Evolutionary conservation across 1,140 invertebrate genomes (phyloP), one percentile per base, ranked within the genome.

Genomic region (Diorhabda elongata): DNA sequence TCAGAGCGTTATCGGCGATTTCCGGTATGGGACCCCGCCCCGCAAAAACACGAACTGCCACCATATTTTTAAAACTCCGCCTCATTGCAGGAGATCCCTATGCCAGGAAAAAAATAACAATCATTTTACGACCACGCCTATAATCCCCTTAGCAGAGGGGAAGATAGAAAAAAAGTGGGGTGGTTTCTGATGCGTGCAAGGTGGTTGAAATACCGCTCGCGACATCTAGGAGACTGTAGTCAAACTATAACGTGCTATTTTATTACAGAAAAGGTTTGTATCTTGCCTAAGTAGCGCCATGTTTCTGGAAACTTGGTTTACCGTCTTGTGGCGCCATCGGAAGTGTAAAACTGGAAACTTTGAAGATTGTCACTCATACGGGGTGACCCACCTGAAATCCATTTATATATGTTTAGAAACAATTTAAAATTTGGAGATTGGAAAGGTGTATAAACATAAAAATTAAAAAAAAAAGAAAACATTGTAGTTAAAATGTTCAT

Each of bases 21-120:
- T 65, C 64, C 64, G 64, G 64, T 45, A 41, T 44, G 47, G 64
- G 44, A 45, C 64, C 56, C 64, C 64, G 64, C 64, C 64, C 62
- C 64, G 45, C 42, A 44, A 42, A 43, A 8, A 61, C 26, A 7
- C 52, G 41, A 57, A 26, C 64, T 52, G 64, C 64, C 64, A 65
- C 64, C 64, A 65, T 58, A 65, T 65, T 65, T 65, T 65, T 65
- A 65, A 65, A 65, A 65, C 64, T 65, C 64, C 64, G 64, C 64
- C 64, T 65, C 43, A 52, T 41, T 65, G 44, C 45, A 41, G 64
- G 52, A 65, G 41, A 58, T 58, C 64, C 64, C 64, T 56, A 6
- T 52, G 4, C 43, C 42, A 42, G 59, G 26, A 65, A 65, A 65
- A 65, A 65, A 65, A 65, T 65, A 56, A 65, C 52, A 57, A 65